phyloP scores from a whole-genome alignment of 2,797 vertebrate genomes.

The Chanos chanos region DNA sequence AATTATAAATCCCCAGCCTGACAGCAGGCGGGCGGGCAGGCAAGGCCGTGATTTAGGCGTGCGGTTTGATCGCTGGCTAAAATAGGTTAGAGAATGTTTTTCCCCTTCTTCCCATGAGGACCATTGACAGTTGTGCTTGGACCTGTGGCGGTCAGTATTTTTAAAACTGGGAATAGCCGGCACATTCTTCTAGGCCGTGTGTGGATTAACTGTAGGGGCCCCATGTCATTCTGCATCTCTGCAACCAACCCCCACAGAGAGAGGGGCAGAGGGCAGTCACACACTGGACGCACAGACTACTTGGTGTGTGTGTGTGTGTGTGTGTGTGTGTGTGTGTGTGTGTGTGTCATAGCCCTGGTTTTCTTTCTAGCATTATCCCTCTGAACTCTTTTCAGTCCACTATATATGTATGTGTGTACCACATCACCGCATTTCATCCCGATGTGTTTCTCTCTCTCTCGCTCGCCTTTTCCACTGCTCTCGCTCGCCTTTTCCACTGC shows the following conservation, averaged over 20 bases:
- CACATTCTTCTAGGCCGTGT: constrained; percentile 63
- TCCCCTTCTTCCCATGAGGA: constrained; percentile 62
- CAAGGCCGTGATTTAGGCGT: constrained; percentile 52
- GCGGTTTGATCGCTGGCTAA: constrained; percentile 61
- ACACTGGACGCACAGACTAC: constrained; percentile 39
- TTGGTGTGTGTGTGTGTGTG: constrained; percentile 3
- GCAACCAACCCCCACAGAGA: constrained; percentile 51
- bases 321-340: neutral
- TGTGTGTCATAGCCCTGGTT: neutral
- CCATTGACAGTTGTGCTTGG: constrained; percentile 68
- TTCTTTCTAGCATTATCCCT: constrained; percentile 6
- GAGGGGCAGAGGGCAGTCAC: constrained; percentile 33
- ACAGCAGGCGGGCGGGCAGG: constrained; percentile 23
- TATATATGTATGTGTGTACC: constrained; percentile 14
- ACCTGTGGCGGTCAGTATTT: constrained; percentile 67
- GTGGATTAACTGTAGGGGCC: constrained; percentile 67
- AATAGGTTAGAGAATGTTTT: constrained; percentile 66
- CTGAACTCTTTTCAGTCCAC: neutral
- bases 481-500: constrained; percentile 26
- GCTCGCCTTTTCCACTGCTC: neutral
- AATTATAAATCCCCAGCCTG: constrained; percentile 60
- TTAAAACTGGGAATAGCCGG: constrained; percentile 71
- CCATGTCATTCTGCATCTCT: constrained; percentile 61
- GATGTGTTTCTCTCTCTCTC: constrained; percentile 5
- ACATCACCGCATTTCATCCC: constrained; percentile 28